Evolutionary conservation across 1,140 invertebrate genomes (phyloP).

Genomic region (Bursaphelenchus mucronatus): DNA sequence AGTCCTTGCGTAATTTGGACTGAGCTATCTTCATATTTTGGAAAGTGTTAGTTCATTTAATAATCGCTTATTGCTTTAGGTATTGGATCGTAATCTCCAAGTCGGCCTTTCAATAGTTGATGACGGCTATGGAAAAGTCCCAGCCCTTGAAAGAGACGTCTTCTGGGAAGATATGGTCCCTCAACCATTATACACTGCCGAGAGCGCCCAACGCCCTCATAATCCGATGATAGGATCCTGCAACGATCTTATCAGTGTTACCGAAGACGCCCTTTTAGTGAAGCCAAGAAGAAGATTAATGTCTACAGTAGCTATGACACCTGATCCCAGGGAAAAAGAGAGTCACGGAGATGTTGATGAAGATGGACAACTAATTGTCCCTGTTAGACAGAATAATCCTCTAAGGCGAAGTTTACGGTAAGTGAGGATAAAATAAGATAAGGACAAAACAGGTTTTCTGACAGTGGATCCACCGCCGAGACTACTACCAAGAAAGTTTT

Average conservation of each 20-base stretch:
- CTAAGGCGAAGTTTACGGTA: constrained; percentile 1
- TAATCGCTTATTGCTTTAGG: no score
- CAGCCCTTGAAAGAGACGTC: constrained; percentile 38
- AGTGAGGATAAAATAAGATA: not conserved
- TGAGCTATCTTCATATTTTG: no score
- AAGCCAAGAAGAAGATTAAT: constrained; percentile 43
- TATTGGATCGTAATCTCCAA: constrained; percentile 45
- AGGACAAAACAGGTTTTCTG: constrained; percentile 5
- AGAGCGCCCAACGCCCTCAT: constrained; percentile 35
- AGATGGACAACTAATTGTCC: constrained; percentile 26
- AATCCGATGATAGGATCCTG: constrained; percentile 51
- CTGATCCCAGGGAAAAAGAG: not conserved
- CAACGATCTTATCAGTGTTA: constrained; percentile 32
- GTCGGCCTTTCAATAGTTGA: constrained; percentile 43
- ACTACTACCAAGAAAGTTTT: constrained; percentile 8
- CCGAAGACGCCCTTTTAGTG: constrained; percentile 40
- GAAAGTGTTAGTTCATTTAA: no score
- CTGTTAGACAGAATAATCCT: constrained; percentile 39
- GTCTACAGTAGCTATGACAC: constrained; percentile 29
- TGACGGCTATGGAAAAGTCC: constrained; percentile 42
- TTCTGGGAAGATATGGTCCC: constrained; percentile 47
- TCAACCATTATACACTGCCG: constrained; percentile 44
- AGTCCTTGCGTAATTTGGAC: not conserved
- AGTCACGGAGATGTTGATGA: not conserved
- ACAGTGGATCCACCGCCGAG: not conserved